A percentile compares a stretch with the other conserved stretches of the same genome.
Conservation (phyloP, 2,888 invertebrate genomes). For the Heliconius ismenius region DNA sequence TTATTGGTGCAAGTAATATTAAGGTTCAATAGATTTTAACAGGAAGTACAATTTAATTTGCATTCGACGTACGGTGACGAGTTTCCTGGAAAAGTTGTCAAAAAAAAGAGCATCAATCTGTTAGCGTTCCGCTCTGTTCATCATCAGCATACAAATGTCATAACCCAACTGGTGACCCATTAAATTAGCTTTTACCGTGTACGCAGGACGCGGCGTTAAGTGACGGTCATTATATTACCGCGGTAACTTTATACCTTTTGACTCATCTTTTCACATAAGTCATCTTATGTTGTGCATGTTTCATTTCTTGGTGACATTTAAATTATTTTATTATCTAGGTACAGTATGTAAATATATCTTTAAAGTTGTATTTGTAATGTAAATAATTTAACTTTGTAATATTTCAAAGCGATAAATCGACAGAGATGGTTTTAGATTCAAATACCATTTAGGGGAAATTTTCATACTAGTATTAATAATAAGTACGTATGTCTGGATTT, state of each 20-base stretch:
- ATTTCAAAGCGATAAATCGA: neutral
- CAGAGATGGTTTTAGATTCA: neutral
- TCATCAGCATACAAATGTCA: conserved; percentile 49
- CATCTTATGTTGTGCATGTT: conserved; percentile 18
- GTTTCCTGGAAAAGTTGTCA: conserved; percentile 56
- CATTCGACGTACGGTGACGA: conserved; percentile 51
- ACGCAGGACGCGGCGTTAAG: conserved; percentile 36
- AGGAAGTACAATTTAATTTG: conserved; percentile 60
- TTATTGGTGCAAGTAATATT: conserved; percentile 13
- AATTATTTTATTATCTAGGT: neutral
- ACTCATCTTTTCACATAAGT: conserved; percentile 35
- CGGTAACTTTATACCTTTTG: conserved; percentile 39
- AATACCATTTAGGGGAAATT: neutral
- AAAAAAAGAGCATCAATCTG: conserved; percentile 62
- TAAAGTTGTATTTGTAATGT: neutral
- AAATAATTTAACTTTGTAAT: neutral
- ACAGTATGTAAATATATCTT: neutral
- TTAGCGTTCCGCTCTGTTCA: conserved; percentile 56
- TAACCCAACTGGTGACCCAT: conserved; percentile 64
- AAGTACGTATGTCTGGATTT: neutral
- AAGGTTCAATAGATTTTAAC: conserved; percentile 35
- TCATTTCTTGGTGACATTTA: conserved; percentile 7
- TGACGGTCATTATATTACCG: conserved; percentile 33
- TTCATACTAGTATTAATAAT: neutral
- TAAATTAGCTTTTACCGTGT: conserved; percentile 57